Base-by-base conservation (phyloP, 2,888 invertebrate genomes). In the Catocala fraxini region DNA sequence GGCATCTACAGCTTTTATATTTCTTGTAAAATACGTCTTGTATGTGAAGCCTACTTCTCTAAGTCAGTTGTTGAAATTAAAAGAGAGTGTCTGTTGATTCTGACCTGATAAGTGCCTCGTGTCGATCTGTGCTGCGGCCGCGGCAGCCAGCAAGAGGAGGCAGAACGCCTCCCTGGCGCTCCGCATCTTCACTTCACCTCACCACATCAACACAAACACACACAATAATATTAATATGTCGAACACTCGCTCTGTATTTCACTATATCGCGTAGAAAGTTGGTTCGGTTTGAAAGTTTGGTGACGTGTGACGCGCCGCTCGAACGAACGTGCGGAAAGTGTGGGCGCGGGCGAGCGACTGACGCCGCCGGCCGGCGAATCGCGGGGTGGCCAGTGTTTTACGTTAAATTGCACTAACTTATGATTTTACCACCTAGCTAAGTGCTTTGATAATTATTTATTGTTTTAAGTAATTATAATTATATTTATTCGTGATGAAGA, bases 81-180 rank as follows among this genome's bases (percentile, higher is more conserved):
- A 51, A 13, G 60, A 58, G 48, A 59, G 52, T 58, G 46, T 41
- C 43, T 51, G 12, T 42, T 35, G 58, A 64, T 68, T 69, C 79
- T 85, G 75, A 93, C 93, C 93, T 93, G 93, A 88, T 89, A 93
- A 85, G 77, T 90, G 90, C 79, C 91, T 89, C 73, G 93, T 90
- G 88, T 92, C 92, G 62, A 86, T 70, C 80, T 91, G 90, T 59
- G 91, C 92, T 71, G 89, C 88, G 63, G 84, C 88, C 68, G 85
- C 84, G 43, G 83, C 88, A 63, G 84, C 85, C 82, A 90, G 75
- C 84, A 89, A 77, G 62, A 88, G 83, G 80, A 91, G 88, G 85
- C 91, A 92, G 89, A 89, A 91, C 90, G 92, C 92, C 90, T 84
- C 85, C 82, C 86, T 84, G 92, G 92, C 93, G 91, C 89, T 85